Conservation (phyloP, 2,113 vertebrate genomes). For the Tyto alba region DNA sequence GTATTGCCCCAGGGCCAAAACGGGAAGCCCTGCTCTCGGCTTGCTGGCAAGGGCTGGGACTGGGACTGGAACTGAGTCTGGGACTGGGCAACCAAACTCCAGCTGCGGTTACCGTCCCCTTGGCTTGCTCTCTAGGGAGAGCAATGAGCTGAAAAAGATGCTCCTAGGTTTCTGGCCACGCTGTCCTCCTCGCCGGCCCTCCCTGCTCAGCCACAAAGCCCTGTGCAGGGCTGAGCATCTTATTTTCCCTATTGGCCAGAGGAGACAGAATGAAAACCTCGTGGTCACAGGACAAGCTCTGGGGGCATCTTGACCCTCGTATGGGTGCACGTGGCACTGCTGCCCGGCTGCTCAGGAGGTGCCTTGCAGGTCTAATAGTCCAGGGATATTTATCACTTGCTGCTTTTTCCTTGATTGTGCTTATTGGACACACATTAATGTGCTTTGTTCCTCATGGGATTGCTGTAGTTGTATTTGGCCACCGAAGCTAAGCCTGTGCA, state of each 20-base stretch:
- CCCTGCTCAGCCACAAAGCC: background rate
- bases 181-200: background rate
- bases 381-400: background rate
- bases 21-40: background rate
- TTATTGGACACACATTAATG: background rate
- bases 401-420: background rate
- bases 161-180: background rate
- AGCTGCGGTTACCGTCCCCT: background rate
- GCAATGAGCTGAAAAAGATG: background rate
- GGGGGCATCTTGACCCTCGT: fast-evolving
- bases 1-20: background rate
- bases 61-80: too few species aligned
- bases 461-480: background rate
- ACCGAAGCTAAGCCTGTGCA: background rate
- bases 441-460: background rate
- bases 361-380: background rate
- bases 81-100: background rate
- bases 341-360: background rate
- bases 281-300: background rate
- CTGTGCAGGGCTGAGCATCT: background rate
- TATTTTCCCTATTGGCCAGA: too few species aligned
- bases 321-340: fast-evolving
- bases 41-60: fast-evolving
- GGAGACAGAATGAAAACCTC: background rate
- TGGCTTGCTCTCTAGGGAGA: background rate